Base-by-base conservation (phyloP, 2,888 invertebrate genomes). In the Acleris holmiana region DNA sequence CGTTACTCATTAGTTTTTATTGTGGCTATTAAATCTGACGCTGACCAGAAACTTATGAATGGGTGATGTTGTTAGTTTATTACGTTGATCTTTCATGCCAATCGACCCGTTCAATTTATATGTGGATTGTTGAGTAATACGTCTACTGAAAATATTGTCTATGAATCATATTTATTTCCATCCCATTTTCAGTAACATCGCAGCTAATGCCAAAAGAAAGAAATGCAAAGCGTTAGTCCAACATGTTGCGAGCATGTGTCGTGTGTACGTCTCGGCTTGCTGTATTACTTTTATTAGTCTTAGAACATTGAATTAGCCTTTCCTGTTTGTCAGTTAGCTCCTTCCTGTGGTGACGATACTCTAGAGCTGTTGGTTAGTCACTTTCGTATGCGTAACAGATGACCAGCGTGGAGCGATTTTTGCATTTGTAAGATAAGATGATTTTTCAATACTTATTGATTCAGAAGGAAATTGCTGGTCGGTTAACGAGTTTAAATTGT, bases 271-370 rank as follows among this genome's bases (percentile, higher is more conserved):
- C 13, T n/a, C 3, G 40, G 19, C 19, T 47, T 0, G 7, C 21
- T n/a, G 18, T 23, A 48, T 40, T 46, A 47, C 41, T 40, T 66
- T 58, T 62, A 66, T 61, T 61, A 47, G 60, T 59, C 63, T 61
- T 58, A 61, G 19, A 79, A 72, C 60, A 72, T 71, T 67, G 58
- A 64, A 64, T 65, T 55, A 55, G 55, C 23, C 68, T 72, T 77
- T 82, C 82, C 80, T 77, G 77, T 81, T 76, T 74, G 75, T 76
- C 71, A 71, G 61, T 66, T 61, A 50, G 46, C 68, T 51, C 67
- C 67, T 67, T 72, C 68, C 68, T 67, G 67, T 55, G 65, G 48
- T 60, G 61, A 51, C 58, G 59, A 68, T 61, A 44, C 50, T 25
- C 21, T 41, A 23, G 18, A n/a, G 3, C 10, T 18, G 49, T 66